Conservation (phyloP, 30 jellyfish, hydroid and myxozoan genomes). For the Phacellophora camtschatica region DNA sequence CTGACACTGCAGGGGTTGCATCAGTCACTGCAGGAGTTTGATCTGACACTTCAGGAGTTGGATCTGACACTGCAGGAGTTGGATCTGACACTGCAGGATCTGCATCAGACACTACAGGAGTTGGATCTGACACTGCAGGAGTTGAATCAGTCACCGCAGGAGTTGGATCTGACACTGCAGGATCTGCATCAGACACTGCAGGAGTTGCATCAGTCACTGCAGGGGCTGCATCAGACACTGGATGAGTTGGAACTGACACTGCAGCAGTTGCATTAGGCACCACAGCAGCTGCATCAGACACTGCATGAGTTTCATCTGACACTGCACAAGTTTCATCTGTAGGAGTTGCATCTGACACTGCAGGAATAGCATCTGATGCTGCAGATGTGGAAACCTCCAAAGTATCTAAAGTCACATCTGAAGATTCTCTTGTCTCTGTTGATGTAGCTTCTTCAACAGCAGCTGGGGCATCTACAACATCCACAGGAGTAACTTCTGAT, state of each 20-base stretch:
- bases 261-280: background rate
- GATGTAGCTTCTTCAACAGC: background rate
- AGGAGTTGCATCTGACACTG: conserved; percentile 5
- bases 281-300: background rate
- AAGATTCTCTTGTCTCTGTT: background rate
- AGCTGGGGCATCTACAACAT: background rate
- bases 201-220: background rate
- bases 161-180: conserved; percentile 7
- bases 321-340: background rate
- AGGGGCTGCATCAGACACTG: background rate
- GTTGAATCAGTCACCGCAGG: background rate
- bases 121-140: background rate
- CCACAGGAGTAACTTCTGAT: background rate
- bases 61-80: background rate
- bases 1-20: background rate
- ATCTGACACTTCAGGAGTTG: background rate
- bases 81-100: background rate
- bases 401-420: background rate
- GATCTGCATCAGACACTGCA: background rate
- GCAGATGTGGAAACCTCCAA: background rate
- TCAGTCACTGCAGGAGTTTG: background rate
- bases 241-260: background rate
- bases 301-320: background rate
- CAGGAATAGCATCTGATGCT: background rate
- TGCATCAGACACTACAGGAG: background rate